These are phyloP conservation scores for Mesitornis unicolor DNA, from an alignment of 2,113 vertebrate species.

Conservation along the genomic window DNA sequence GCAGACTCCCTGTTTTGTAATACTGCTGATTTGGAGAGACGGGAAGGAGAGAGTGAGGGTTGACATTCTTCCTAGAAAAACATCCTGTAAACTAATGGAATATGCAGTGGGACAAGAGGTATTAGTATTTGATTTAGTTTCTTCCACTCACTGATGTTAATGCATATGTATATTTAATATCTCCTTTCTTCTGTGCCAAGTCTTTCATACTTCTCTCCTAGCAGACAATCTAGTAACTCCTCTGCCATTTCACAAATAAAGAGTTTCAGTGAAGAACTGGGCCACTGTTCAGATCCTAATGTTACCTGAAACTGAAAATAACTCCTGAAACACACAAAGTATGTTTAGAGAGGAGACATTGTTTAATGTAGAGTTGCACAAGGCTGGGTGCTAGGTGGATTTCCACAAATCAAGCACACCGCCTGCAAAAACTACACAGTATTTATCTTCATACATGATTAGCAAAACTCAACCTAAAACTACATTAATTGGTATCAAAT, in stretches of 20 bases:
- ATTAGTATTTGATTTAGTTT: not conserved
- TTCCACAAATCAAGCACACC: too few species aligned
- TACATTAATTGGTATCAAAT: too few species aligned
- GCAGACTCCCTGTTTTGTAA: not conserved
- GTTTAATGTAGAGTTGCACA: too few species aligned
- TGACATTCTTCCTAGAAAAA: not conserved
- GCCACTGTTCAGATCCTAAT: too few species aligned
- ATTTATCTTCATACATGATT: too few species aligned
- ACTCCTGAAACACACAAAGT: too few species aligned
- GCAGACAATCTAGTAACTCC: not conserved
- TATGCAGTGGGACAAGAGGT: not conserved
- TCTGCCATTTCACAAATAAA: not conserved
- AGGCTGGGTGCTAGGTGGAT: too few species aligned
- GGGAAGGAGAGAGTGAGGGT: accelerated
- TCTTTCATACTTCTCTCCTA: not conserved
- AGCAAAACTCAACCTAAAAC: too few species aligned
- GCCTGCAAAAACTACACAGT: too few species aligned
- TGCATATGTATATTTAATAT: not conserved
- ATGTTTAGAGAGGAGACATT: too few species aligned
- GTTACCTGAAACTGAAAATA: too few species aligned
- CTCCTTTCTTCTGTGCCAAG: not conserved
- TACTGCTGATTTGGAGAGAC: not conserved
- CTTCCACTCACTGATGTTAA: not conserved
- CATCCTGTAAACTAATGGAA: not conserved
- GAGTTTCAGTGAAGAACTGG: not conserved